phyloP scores from a whole-genome alignment of 2,888 invertebrate species.

The Dromius quadrimaculatus region DNA sequence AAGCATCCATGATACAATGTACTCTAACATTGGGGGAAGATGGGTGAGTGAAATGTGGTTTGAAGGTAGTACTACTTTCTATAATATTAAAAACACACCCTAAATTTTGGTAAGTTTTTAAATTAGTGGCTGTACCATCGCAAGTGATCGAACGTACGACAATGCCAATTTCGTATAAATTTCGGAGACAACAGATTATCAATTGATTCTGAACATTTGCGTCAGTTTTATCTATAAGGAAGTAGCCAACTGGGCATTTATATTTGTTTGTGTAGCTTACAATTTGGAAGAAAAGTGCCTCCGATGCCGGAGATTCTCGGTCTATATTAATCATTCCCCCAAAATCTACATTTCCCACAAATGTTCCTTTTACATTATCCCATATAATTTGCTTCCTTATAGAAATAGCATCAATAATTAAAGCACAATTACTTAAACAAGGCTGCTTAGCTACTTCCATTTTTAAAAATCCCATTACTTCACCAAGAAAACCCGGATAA shows the following conservation, averaged over 20 bases:
- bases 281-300: conserved; percentile 51
- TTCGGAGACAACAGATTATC: too few species aligned
- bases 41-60: conserved; percentile 1
- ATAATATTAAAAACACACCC: not conserved
- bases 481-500: not conserved
- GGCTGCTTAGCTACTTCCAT: not conserved
- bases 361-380: not conserved
- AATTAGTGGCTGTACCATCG: conserved; percentile 9
- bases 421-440: not conserved
- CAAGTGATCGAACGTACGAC: conserved; percentile 5
- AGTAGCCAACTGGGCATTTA: conserved; percentile 51
- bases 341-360: conserved; percentile 31
- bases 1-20: not conserved
- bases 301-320: conserved; percentile 44
- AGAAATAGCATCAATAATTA: conserved; percentile 21
- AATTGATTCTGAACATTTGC: conserved; percentile 46
- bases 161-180: not conserved
- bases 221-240: conserved; percentile 50
- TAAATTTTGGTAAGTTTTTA: not conserved
- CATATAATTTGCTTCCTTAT: conserved; percentile 29
- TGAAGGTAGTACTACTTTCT: not conserved
- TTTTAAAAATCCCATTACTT: not conserved
- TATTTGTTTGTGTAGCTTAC: conserved; percentile 50
- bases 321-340: conserved; percentile 37
- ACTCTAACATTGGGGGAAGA: not conserved